Evolutionary conservation across 2,888 invertebrate species (phyloP).

Genomic region (Eulithis prunata): DNA sequence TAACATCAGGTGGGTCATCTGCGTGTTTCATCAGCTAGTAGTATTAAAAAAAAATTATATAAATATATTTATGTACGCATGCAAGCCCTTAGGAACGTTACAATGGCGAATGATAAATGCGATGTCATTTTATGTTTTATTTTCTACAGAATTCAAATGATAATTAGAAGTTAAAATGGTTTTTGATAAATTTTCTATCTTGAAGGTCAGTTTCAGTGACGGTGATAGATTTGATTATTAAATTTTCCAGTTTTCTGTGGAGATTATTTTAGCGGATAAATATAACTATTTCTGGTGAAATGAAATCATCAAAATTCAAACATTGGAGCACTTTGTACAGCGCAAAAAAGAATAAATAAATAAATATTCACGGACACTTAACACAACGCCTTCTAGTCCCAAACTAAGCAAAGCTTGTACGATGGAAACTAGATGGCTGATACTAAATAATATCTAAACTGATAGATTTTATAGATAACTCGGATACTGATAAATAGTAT

Average conservation of each 20-base stretch:
- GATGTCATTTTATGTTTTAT: constrained; percentile 41
- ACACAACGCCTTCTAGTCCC: too few relatives aligned
- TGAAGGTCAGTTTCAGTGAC: not conserved
- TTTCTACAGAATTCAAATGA: constrained; percentile 27
- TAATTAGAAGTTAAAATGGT: constrained; percentile 1
- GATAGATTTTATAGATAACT: too few relatives aligned
- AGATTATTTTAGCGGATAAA: constrained; percentile 4
- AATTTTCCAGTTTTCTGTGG: not conserved
- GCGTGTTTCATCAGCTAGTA: too few relatives aligned
- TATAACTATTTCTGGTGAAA: not conserved
- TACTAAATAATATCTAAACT: too few relatives aligned
- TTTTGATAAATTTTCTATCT: constrained; percentile 1
- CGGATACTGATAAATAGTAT: too few relatives aligned
- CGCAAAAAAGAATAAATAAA: too few relatives aligned
- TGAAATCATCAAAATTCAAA: not conserved
- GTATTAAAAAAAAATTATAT: too few relatives aligned
- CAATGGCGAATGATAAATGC: constrained; percentile 49
- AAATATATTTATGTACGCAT: not conserved
- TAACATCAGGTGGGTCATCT: too few relatives aligned
- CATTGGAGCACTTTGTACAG: too few relatives aligned
- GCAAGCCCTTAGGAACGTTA: constrained; percentile 3
- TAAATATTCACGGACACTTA: too few relatives aligned
- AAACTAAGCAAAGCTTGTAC: too few relatives aligned
- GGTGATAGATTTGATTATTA: constrained; percentile 16
- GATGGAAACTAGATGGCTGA: too few relatives aligned